Conservation (phyloP, 2,888 invertebrate species). For the Diadromus collaris region DNA sequence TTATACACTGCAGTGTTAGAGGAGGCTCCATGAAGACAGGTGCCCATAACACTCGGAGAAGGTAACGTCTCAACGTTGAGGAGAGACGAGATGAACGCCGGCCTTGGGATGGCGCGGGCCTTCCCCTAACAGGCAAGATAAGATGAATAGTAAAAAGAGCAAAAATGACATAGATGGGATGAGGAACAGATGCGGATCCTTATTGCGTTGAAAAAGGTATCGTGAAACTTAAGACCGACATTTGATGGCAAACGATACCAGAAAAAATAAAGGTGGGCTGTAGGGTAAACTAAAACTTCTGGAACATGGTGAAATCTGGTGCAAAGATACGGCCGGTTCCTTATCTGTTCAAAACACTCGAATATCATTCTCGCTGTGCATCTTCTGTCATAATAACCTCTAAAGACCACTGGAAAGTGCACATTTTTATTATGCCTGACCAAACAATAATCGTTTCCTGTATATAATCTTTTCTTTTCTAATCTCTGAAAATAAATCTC, state of each 20-base stretch:
- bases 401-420: not conserved
- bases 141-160: slow-evolving; percentile 50
- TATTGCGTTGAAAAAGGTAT: slow-evolving; percentile 31
- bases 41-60: slow-evolving; percentile 38
- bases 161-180: slow-evolving; percentile 35
- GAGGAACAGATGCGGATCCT: slow-evolving; percentile 20
- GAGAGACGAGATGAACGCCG: slow-evolving; percentile 27
- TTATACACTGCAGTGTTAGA: slow-evolving; percentile 46
- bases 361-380: not conserved
- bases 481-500: too few species aligned
- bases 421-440: not conserved
- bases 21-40: not conserved
- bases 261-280: slow-evolving; percentile 49
- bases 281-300: slow-evolving; percentile 30
- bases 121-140: slow-evolving; percentile 21
- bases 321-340: slow-evolving; percentile 25
- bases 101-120: slow-evolving; percentile 21
- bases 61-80: slow-evolving; percentile 39
- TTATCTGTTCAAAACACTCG: slow-evolving; percentile 27
- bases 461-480: too few species aligned
- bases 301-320: slow-evolving; percentile 30
- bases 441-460: not conserved
- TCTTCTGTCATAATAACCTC: too few species aligned
- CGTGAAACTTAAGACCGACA: slow-evolving; percentile 29
- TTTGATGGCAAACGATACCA: slow-evolving; percentile 51